phyloP scores from a whole-genome alignment of 2,888 invertebrate genomes.

The Pristionchus mayeri region DNA sequence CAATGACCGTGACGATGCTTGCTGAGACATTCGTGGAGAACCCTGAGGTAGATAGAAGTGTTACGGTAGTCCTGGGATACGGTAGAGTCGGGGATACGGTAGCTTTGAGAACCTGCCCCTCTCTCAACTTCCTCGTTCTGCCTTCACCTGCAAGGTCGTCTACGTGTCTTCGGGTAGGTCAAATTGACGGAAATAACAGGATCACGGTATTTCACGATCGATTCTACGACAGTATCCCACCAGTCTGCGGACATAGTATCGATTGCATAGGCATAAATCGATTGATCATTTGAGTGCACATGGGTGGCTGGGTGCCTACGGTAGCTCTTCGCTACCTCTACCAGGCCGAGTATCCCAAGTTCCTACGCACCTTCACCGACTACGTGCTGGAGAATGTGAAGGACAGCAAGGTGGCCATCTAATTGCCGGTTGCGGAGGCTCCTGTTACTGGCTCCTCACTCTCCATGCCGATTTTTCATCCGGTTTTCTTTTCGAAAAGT shows the following conservation, averaged over 20 bases:
- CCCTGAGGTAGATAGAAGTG: conserved; percentile 56
- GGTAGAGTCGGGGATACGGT: background rate
- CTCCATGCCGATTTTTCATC: too few relatives aligned
- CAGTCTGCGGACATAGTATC: too few relatives aligned
- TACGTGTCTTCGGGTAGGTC: conserved; percentile 95
- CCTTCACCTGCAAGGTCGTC: conserved; percentile 95
- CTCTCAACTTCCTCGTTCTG: conserved; percentile 85
- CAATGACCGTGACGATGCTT: conserved; percentile 94
- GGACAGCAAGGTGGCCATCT: conserved; percentile 84
- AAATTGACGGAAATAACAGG: too few relatives aligned
- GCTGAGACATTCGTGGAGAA: conserved; percentile 93
- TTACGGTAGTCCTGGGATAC: too few relatives aligned
- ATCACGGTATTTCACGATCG: too few relatives aligned
- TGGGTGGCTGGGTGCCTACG: conserved; percentile 99
- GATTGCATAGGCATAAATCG: too few relatives aligned
- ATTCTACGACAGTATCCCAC: too few relatives aligned
- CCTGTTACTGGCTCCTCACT: too few relatives aligned
- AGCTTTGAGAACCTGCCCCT: conserved; percentile 52
- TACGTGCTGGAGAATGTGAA: conserved; percentile 95
- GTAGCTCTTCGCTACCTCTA: conserved; percentile 96
- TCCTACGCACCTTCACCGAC: conserved; percentile 95
- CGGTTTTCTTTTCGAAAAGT: too few relatives aligned
- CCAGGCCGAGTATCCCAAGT: conserved; percentile 98
- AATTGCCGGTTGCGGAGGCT: too few relatives aligned
- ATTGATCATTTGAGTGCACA: conserved; percentile 95